phyloP scores from a whole-genome alignment of 2,888 invertebrate genomes.

The Meta bourneti region DNA sequence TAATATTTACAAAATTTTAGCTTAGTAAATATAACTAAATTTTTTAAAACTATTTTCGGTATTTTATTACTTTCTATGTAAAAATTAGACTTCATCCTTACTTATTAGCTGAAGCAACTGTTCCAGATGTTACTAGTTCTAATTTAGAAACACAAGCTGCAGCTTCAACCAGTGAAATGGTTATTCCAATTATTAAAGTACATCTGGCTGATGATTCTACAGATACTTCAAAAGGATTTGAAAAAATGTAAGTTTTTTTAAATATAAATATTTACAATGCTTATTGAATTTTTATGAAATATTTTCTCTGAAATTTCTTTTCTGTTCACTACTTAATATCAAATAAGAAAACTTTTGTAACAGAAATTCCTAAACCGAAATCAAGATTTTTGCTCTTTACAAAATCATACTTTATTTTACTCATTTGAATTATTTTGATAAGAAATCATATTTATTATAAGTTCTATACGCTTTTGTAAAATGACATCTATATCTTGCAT shows the following conservation, averaged over 20 bases:
- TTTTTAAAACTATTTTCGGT: no score
- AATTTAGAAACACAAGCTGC: slow-evolving; percentile 12
- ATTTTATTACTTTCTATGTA: no score
- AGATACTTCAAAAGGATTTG: neutral
- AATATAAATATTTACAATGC: neutral
- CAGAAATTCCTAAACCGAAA: neutral
- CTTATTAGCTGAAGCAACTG: slow-evolving; percentile 49
- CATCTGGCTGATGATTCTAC: slow-evolving; percentile 57
- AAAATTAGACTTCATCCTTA: neutral
- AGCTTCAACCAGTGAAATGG: slow-evolving; percentile 8
- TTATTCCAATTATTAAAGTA: slow-evolving; percentile 54
- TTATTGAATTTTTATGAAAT: neutral
- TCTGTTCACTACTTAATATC: no score
- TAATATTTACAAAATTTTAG: no score
- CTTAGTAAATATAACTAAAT: no score
- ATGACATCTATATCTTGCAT: no score
- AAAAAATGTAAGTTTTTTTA: neutral
- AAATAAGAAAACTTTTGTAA: no score
- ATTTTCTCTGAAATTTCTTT: neutral
- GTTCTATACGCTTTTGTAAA: no score
- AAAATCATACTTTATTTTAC: no score
- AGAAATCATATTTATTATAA: no score
- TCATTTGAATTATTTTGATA: no score
- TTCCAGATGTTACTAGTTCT: slow-evolving; percentile 40
- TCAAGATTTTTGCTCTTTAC: no score